phyloP scores from a whole-genome alignment of 2,888 invertebrate genomes.

The Apocheima hispidaria region DNA sequence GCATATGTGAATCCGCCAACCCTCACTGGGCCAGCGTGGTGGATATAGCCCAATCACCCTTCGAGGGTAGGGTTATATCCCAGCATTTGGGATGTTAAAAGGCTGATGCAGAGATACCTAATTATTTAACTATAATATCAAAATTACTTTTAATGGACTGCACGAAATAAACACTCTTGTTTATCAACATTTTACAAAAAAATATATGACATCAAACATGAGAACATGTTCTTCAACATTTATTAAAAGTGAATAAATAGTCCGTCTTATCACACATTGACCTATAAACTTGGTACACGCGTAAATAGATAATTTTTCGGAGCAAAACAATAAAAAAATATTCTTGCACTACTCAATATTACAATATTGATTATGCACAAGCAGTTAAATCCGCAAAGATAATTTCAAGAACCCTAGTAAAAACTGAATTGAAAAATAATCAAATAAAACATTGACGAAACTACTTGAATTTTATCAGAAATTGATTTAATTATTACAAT shows the following conservation, averaged over 20 bases:
- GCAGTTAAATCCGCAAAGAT: background rate
- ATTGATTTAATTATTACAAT: background rate
- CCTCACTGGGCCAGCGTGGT: too few relatives aligned
- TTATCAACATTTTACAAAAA: background rate
- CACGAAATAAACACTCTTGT: too few relatives aligned
- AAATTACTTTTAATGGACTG: too few relatives aligned
- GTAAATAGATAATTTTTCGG: slow-evolving; percentile 16
- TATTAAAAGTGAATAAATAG: background rate
- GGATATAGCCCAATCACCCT: too few relatives aligned
- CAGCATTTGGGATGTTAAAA: too few relatives aligned
- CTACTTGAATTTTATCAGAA: too few relatives aligned
- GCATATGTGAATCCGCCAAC: too few relatives aligned
- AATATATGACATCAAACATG: background rate
- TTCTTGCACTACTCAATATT: background rate
- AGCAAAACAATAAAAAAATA: slow-evolving; percentile 17
- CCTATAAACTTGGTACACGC: slow-evolving; percentile 17
- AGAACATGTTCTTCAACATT: background rate
- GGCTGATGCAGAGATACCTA: too few relatives aligned
- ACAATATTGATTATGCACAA: slow-evolving; percentile 11
- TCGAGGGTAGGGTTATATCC: too few relatives aligned
- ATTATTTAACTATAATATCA: too few relatives aligned
- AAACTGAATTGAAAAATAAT: background rate
- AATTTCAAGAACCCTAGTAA: background rate
- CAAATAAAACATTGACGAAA: background rate
- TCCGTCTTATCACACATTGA: slow-evolving; percentile 8